phyloP scores from a whole-genome alignment of 2,888 invertebrate species.

The Helobdella robusta region DNA sequence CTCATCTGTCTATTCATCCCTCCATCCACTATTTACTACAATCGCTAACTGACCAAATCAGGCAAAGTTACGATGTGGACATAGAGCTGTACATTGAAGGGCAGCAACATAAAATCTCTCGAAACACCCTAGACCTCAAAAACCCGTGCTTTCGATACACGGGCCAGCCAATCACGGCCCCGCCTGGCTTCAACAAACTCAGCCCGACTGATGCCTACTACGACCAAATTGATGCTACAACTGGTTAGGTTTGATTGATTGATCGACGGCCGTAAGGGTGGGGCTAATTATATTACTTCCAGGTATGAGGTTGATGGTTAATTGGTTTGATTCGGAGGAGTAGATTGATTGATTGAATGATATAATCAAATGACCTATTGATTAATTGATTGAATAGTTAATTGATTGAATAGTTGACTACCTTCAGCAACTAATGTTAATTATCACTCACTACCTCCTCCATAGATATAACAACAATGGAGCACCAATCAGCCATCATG shows the following conservation, averaged over 20 bases:
- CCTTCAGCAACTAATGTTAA: too few relatives aligned
- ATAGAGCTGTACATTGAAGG: slow-evolving; percentile 85
- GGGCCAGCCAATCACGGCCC: slow-evolving; percentile 63
- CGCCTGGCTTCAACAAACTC: slow-evolving; percentile 77
- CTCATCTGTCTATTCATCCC: too few relatives aligned
- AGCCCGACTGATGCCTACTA: slow-evolving; percentile 72
- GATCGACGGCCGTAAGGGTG: neutral
- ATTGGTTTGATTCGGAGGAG: too few relatives aligned
- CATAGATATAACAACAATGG: slow-evolving; percentile 14
- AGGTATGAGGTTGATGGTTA: neutral
- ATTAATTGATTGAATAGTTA: too few relatives aligned
- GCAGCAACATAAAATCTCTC: slow-evolving; percentile 63
- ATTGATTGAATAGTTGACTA: too few relatives aligned
- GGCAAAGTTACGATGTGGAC: slow-evolving; percentile 96
- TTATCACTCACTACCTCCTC: too few relatives aligned
- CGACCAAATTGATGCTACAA: slow-evolving; percentile 31
- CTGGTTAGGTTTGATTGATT: neutral
- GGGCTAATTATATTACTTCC: neutral
- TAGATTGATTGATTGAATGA: too few relatives aligned
- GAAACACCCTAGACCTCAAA: slow-evolving; percentile 90
- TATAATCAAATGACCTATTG: too few relatives aligned
- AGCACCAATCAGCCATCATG: neutral
- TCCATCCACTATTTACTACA: neutral
- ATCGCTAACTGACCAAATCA: slow-evolving; percentile 44
- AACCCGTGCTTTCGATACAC: slow-evolving; percentile 69